Base-by-base conservation (phyloP, 2,113 vertebrate genomes). In the Eudorcas thomsonii region DNA sequence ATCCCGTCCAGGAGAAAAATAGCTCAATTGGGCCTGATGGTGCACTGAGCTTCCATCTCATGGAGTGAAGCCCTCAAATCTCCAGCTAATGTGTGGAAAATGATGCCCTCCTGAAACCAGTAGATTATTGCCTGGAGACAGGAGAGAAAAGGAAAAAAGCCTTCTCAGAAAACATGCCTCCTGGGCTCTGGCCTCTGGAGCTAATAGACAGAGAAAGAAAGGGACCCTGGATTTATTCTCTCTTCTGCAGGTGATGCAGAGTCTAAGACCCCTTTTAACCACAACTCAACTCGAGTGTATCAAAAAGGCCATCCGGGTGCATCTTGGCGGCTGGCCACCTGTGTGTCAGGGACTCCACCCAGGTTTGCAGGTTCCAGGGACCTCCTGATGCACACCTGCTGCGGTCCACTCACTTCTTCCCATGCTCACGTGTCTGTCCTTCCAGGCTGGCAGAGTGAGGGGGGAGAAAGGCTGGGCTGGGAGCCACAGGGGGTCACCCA, bases 401-500 rank as follows among this genome's bases (percentile, higher is more conserved):
- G 2, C 0, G 19, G 3, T 33, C 16, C 8, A 3, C n/a, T 64
- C 25, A 0, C 2, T 14, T 15, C 15, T 77, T 10, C 48, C 12
- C 10, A 2, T 1, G 30, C 14, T 17, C 36, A 4, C 3, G 9
- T 45, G 13, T 59, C 26, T 2, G 2, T 82, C 36, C 26, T 2
- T 39, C 6, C 0, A 33, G 36, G 39, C 78, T 6, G 5, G 50
- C 28, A 19, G 74, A 50, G 39, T 14, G 19, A 45, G 4, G 45
- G 88, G 82, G 2, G 39, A 28, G 9, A 39, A n/a, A 2, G n/a
- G 50, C 50, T 4, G 1, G n/a, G 50, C 83, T 59, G 43, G 85
- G 52, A 60, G 74, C 14, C 15, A n/a, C 10, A 13, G 59, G 17
- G 48, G 21, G 13, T 21, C 1, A 0, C 33, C 84, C 39, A 16